Evolutionary conservation across 1,140 invertebrate genomes (phyloP), one percentile per base, ranked within the genome.

Genomic region (Eumeta japonica): DNA sequence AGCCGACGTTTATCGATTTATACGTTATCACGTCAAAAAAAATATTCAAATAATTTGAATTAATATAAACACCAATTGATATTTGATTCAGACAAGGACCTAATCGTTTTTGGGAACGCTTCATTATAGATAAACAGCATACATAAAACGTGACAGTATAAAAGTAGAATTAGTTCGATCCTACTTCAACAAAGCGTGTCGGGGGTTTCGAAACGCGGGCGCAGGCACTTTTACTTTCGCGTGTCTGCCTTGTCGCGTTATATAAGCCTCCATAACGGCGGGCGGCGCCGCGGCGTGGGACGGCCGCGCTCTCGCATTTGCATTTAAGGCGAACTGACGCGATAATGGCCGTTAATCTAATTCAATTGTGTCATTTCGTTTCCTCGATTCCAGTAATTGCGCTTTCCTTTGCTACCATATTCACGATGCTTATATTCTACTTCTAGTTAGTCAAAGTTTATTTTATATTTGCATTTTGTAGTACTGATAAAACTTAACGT

Each of bases 211-310:
- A 67, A 71, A 74, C 57, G 40, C 40, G 47, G 59, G 53, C 53
- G 46, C 50, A 63, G 64, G 61, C 62, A 58, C 70, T 74, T 74
- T 74, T 74, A 74, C 70, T 74, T 74, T 74, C 65, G 60, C 62
- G 54, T 24, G 20, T 24, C 5, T 24, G 20, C n/a, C 20, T 24
- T 24, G 20, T 24, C n/a, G 20, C n/a, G 57, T 73, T 73, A 68
- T 54, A 47, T 71, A 73, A 73, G 54, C 35, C 45, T 53, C 50
- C 50, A 62, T 66, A 65, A 57, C 60, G 58, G 56, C 50, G 61
- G 52, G 38, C 35, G 41, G 45, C 50, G 24, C 16, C 11, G 28
- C 33, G 11, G 35, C 18, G 41, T 28, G 32, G 39, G 33, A 39
- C 37, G 49, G n/a, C n/a, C n/a, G 5, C n/a, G 20, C n/a, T 24